phyloP scores from a whole-genome alignment of 2,797 vertebrate genomes.

The Nothura maculosa region DNA sequence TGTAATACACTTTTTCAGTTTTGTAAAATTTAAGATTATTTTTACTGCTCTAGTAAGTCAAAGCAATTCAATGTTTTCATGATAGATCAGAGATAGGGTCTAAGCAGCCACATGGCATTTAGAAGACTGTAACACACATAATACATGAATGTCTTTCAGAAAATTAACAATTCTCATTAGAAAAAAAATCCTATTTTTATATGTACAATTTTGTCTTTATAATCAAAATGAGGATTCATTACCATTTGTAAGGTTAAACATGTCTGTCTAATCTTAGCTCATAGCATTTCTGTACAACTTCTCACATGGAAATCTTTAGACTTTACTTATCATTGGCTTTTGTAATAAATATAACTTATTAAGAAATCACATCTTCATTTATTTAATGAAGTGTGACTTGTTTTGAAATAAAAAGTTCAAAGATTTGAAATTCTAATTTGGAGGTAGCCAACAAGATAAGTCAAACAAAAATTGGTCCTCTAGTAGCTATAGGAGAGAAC shows the following conservation, averaged over 20 bases:
- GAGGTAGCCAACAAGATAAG: too few species aligned
- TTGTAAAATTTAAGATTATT: neutral
- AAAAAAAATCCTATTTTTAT: neutral
- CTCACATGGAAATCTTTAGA: neutral
- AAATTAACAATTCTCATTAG: neutral
- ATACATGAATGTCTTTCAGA: neutral
- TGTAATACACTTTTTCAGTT: neutral
- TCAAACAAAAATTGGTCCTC: neutral
- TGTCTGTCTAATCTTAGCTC: neutral
- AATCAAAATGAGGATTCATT: neutral
- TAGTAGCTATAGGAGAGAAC: neutral
- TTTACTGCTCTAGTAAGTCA: neutral
- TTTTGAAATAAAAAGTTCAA: too few species aligned
- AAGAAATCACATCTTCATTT: neutral
- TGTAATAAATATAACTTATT: neutral
- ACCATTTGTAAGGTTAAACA: neutral
- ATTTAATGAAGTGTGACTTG: neutral
- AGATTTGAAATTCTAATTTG: too few species aligned
- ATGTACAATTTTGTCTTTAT: neutral
- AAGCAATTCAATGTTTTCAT: neutral
- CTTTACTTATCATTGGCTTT: neutral
- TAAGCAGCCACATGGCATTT: neutral
- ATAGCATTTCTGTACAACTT: neutral
- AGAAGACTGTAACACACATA: neutral
- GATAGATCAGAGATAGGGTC: accelerated